Percentiles rank a stretch among this genome's conserved stretches.
Evolutionary conservation across 2,113 vertebrate species (phyloP).

Genomic region (Brachyhypopomus occidentalis): DNA sequence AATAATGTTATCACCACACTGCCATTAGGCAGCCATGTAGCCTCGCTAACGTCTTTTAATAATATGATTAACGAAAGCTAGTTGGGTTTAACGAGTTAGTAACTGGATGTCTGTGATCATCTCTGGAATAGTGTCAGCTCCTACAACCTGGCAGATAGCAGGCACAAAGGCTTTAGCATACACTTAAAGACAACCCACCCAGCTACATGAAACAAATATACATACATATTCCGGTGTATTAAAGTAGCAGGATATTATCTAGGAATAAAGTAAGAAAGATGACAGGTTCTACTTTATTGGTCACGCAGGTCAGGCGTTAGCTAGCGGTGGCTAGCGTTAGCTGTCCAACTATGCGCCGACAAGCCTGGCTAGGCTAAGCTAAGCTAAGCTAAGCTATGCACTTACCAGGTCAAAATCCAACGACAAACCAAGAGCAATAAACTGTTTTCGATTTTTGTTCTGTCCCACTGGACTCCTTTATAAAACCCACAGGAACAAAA

Average conservation of each 20-base stretch:
- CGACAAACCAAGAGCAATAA: conserved; percentile 62
- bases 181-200: background rate
- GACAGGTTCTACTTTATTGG: background rate
- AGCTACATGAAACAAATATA: background rate
- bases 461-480: conserved; percentile 42
- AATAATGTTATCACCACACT: background rate
- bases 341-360: background rate
- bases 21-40: background rate
- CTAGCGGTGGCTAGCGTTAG: conserved; percentile 29
- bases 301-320: conserved; percentile 10
- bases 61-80: too few species aligned
- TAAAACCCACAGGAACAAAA: conserved; percentile 46
- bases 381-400: conserved; percentile 29
- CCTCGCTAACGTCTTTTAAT: too few species aligned
- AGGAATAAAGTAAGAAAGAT: background rate
- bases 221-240: background rate
- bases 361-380: background rate
- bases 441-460: conserved; percentile 61
- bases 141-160: background rate
- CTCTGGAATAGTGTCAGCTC: background rate
- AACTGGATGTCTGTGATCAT: background rate
- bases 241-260: background rate
- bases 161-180: background rate
- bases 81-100: background rate
- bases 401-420: conserved; percentile 76